phyloP scores from a whole-genome alignment of 2,113 vertebrate species.

The Corydoras maculifer region DNA sequence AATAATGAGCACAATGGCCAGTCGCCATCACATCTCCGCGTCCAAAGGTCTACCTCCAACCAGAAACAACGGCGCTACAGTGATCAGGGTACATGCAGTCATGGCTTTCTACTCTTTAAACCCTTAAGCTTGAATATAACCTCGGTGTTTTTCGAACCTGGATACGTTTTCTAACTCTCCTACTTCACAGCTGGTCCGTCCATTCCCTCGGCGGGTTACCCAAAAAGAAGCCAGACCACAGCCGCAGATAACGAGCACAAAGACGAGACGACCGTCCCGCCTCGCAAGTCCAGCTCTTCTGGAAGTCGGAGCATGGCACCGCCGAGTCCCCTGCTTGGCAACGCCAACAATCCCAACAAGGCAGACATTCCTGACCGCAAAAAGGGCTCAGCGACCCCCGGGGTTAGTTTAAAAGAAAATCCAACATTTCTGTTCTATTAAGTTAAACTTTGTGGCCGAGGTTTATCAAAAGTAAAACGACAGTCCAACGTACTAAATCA shows the following conservation, averaged over 20 bases:
- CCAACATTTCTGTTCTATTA: too few relatives aligned
- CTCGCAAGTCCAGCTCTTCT: conserved; percentile 73
- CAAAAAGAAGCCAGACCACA: conserved; percentile 82
- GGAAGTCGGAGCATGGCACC: conserved; percentile 75
- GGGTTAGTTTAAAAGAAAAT: conserved; percentile 21
- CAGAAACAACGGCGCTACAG: conserved; percentile 85
- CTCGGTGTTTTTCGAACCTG: too few relatives aligned
- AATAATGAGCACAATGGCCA: conserved; percentile 83
- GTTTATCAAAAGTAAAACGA: too few relatives aligned
- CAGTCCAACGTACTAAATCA: too few relatives aligned
- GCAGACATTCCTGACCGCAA: conserved; percentile 86
- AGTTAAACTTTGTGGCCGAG: too few relatives aligned
- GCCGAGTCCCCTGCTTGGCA: conserved; percentile 87
- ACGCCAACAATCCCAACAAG: conserved; percentile 89
- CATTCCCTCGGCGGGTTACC: conserved; percentile 59
- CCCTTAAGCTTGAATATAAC: too few relatives aligned
- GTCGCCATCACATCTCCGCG: conserved; percentile 79
- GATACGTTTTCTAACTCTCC: neutral
- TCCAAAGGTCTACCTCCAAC: conserved; percentile 76
- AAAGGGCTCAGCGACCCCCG: conserved; percentile 69
- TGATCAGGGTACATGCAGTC: conserved; percentile 72
- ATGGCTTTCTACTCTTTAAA: neutral
- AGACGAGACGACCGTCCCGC: conserved; percentile 70
- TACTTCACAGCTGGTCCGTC: conserved; percentile 73
- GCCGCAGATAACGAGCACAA: conserved; percentile 70